A percentile compares a stretch with the other conserved stretches of the same genome.
Conservation (phyloP, 2,797 vertebrate species). For the Lateolabrax maculatus region DNA sequence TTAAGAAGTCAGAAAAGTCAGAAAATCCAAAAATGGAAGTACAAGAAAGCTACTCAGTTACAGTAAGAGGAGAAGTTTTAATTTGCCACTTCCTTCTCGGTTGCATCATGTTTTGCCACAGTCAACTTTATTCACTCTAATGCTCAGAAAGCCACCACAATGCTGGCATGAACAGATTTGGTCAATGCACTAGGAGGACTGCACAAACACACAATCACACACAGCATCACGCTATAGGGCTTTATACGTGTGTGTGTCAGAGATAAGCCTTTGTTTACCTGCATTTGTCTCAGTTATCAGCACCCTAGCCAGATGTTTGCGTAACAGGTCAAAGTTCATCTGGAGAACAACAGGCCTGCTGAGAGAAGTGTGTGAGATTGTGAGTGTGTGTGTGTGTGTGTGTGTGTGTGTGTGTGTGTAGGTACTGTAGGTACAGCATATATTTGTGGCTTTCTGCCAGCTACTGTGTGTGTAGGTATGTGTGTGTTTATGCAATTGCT, state of each 20-base stretch:
- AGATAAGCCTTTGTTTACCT: conserved; percentile 73
- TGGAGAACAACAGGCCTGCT: conserved; percentile 44
- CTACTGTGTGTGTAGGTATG: conserved; percentile 16
- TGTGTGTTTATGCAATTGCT: conserved; percentile 41
- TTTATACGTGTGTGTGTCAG: not conserved
- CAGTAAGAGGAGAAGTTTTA: not conserved
- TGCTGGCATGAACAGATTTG: conserved; percentile 1
- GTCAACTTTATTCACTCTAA: not conserved
- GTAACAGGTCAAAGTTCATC: conserved; percentile 73
- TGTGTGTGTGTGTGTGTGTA: not conserved
- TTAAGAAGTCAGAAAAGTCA: conserved; percentile 1
- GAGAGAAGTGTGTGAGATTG: conserved; percentile 36
- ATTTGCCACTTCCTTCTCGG: not conserved
- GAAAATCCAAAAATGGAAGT: not conserved
- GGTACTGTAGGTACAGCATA: conserved; percentile 14
- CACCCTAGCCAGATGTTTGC: conserved; percentile 56
- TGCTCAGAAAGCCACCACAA: not conserved
- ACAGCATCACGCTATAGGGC: not conserved
- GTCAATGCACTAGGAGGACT: conserved; percentile 8
- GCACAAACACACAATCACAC: conserved; percentile 36
- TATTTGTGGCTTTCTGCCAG: conserved; percentile 28
- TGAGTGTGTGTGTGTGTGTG: conserved; percentile 30
- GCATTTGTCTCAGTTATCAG: conserved; percentile 68
- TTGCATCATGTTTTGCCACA: not conserved
- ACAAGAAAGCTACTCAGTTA: too few relatives aligned